These are phyloP conservation scores for Sebastes matsubarae DNA, from an alignment of 2,797 vertebrate genomes.

Conservation along the genomic window DNA sequence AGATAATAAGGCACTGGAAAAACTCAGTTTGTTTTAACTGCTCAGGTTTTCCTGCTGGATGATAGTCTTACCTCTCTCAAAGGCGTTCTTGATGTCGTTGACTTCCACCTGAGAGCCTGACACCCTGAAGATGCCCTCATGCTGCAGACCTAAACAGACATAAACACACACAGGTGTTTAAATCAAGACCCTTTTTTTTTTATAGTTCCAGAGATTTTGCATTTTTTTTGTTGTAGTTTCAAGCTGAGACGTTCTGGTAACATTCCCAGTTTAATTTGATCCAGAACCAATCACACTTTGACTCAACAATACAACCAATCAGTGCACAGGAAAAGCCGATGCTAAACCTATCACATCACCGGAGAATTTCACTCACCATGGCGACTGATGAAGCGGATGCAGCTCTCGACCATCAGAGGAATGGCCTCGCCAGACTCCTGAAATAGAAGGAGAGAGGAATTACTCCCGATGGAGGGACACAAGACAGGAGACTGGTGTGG, in stretches of 20 bases:
- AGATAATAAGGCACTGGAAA: not conserved
- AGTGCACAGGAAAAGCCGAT: constrained; percentile 3
- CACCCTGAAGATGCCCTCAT: constrained; percentile 97
- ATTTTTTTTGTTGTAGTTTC: not conserved
- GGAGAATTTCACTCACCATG: constrained; percentile 85
- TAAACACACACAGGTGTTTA: not conserved
- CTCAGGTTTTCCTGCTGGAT: constrained; percentile 4
- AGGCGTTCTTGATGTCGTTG: constrained; percentile 98
- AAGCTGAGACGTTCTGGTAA: not conserved
- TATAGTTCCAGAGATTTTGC: not conserved
- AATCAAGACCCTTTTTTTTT: not conserved
- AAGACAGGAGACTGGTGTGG: not conserved
- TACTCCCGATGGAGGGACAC: not conserved
- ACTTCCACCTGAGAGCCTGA: constrained; percentile 98
- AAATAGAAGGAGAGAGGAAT: constrained; percentile 23
- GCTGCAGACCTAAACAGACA: constrained; percentile 87
- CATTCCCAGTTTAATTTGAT: not conserved
- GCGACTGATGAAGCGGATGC: constrained; percentile 97
- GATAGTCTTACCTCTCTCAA: constrained; percentile 90
- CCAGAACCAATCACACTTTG: constrained; percentile 21
- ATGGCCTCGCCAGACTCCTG: constrained; percentile 94
- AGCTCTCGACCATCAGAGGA: constrained; percentile 97
- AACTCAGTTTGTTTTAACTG: not conserved
- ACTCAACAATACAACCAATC: constrained; percentile 44
- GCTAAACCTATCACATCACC: constrained; percentile 41